Conservation (phyloP, 2,797 vertebrate genomes). For the Phalanger gymnotis region DNA sequence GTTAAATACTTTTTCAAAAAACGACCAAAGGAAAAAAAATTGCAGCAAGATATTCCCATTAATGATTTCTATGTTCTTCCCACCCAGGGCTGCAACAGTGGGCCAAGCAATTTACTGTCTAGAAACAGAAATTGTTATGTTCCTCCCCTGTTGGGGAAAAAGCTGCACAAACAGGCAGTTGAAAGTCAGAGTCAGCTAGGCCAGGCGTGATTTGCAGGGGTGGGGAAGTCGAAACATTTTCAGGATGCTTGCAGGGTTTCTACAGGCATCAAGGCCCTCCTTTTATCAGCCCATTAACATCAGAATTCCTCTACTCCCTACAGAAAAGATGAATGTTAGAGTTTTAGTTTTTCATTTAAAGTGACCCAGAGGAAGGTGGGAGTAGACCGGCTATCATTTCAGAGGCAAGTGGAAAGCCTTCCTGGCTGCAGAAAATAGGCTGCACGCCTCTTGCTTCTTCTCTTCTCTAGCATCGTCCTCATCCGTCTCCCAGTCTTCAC, state of each 20-base stretch:
- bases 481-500: background rate
- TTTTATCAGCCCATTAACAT: background rate
- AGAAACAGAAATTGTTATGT: conserved; percentile 10
- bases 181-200: background rate
- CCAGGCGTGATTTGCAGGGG: background rate
- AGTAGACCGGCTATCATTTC: background rate
- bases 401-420: conserved; percentile 26
- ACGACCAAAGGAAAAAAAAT: background rate
- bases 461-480: background rate
- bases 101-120: conserved; percentile 37
- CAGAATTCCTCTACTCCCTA: background rate
- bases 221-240: background rate
- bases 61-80: background rate
- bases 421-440: background rate
- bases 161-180: background rate
- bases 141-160: conserved; percentile 36
- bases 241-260: conserved; percentile 9
- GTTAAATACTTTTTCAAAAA: conserved; percentile 54
- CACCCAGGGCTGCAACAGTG: conserved; percentile 15
- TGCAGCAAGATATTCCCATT: conserved; percentile 25
- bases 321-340: background rate
- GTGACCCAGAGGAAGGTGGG: background rate
- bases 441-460: background rate
- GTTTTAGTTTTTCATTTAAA: background rate
- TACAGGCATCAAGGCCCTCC: background rate